These are phyloP conservation scores for Dendrocopos noguchii DNA, from an alignment of 2,113 vertebrate species.

Conservation along the genomic window DNA sequence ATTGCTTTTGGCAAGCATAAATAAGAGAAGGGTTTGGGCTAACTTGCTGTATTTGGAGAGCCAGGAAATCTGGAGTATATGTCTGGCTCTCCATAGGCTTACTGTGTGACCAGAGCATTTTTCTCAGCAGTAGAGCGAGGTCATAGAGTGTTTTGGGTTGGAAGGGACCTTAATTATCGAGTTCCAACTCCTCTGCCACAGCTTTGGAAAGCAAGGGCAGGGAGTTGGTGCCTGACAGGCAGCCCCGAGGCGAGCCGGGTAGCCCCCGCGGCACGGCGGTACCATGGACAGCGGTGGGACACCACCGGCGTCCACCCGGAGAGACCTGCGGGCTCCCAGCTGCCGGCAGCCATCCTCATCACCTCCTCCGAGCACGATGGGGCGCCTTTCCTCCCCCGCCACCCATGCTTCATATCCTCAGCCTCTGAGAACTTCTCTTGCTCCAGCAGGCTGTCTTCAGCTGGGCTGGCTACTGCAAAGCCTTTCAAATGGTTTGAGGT, in stretches of 20 bases:
- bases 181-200: accelerated
- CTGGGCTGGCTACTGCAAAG: not conserved
- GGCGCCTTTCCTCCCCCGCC: accelerated
- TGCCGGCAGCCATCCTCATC: accelerated
- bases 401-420: accelerated
- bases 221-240: accelerated
- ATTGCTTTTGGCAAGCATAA: not conserved
- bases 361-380: not conserved
- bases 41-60: not conserved
- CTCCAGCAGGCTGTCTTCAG: not conserved
- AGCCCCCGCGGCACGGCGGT: not conserved
- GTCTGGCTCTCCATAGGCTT: not conserved
- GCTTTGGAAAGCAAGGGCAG: accelerated
- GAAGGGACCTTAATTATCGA: not conserved
- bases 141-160: not conserved
- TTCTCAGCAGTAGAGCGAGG: not conserved
- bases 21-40: not conserved
- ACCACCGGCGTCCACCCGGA: not conserved
- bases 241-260: not conserved
- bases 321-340: not conserved
- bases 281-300: conserved; percentile 63
- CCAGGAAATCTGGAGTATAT: not conserved
- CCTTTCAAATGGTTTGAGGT: not conserved
- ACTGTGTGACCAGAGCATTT: not conserved
- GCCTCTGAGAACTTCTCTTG: not conserved